Base-by-base conservation (phyloP, 2,797 vertebrate species). In the Spinus pinus region DNA sequence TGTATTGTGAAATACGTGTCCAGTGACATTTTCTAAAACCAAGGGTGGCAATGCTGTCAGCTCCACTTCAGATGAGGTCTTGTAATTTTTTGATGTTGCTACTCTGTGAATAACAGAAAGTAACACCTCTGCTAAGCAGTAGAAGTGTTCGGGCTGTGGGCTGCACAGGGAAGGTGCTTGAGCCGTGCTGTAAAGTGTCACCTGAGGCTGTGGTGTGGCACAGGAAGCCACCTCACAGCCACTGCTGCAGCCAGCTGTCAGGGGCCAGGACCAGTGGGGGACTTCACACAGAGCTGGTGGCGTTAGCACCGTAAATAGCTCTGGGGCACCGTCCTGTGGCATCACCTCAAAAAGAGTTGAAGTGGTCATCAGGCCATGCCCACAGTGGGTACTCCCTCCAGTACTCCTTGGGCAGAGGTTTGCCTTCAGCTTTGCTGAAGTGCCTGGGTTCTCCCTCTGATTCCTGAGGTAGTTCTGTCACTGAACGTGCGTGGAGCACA, bases 401-500 rank as follows among this genome's bases (percentile, higher is more conserved):
- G 18, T 6, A 5, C 16, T 66, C 9, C 33, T 74, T 0, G 0
- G 33, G 42, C 30, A 39, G 50, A 2, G 2, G n/a, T 57, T 90
- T 78, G 35, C 61, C 5, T 1, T 53, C 41, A 25, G 33, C 35
- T 85, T 49, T 85, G 33, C 35, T 0, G 0, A 41, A 60, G 44
- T 1, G 0, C 14, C 6, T 1, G 3, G 9, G 2, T 9, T 71
- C 18, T 80, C 21, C 37, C 39, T 0, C 0, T 49, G 72, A 4
- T 49, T 56, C n/a, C 39, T 41, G 31, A 25, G 49, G 23, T 15
- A 4, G 8, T 17, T 25, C 47, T n/a, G 30, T 35, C 23, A 2
- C 15, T 33, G 21, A 42, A 18, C 1, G 4, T 19, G 12, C 0
- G 0, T 0, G 0, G 39, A 24, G 28, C 69, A 51, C 53, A 64